Conservation (phyloP, 2,113 vertebrate species). For the Steatornis caripensis region DNA sequence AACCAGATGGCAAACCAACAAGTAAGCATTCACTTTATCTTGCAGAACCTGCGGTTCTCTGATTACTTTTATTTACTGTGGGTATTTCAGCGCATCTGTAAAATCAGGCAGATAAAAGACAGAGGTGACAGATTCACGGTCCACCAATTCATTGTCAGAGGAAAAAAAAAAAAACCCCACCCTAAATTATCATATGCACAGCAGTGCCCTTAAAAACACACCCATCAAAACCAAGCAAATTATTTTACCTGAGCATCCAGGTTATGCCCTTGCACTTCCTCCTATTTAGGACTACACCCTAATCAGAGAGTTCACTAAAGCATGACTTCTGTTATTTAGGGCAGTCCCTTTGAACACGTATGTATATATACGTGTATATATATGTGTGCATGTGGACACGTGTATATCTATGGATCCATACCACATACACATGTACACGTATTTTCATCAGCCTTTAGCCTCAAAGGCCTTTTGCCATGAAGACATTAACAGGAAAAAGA, state of each 20-base stretch:
- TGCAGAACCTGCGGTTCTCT: slow-evolving; percentile 43
- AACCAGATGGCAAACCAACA: slow-evolving; percentile 60
- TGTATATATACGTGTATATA: background rate
- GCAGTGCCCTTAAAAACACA: background rate
- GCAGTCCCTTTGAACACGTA: background rate
- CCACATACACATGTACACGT: background rate
- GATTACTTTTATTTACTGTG: slow-evolving; percentile 47
- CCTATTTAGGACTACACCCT: background rate
- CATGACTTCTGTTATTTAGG: background rate
- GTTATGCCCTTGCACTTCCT: background rate
- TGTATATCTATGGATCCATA: too few relatives aligned
- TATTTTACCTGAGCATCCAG: background rate
- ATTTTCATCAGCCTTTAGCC: background rate
- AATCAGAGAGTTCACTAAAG: background rate
- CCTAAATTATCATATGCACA: background rate
- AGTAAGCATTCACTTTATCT: slow-evolving; percentile 48
- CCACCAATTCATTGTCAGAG: background rate
- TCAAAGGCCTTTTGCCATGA: background rate
- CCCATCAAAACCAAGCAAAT: background rate
- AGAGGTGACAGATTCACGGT: background rate
- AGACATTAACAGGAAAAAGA: background rate
- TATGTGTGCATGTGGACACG: background rate
- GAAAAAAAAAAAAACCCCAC: accelerated
- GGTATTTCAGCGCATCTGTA: slow-evolving; percentile 28
- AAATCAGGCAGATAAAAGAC: slow-evolving; percentile 47